Evolutionary conservation across 2,113 vertebrate species (phyloP).

Genomic region (Tenebrosternarchus preto): DNA sequence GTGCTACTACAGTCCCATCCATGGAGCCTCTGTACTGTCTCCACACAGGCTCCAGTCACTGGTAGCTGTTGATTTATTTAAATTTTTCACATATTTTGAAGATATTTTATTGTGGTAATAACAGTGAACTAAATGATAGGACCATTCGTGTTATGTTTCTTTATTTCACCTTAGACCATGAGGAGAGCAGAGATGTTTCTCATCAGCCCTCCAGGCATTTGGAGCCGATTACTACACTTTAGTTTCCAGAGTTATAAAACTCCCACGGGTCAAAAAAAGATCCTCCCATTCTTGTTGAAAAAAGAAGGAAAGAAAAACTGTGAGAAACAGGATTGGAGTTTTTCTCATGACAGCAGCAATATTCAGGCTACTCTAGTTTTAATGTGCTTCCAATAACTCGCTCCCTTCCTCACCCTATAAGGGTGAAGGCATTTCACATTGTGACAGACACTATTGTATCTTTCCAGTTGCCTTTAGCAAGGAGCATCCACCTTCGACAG

Average conservation of each 20-base stretch:
- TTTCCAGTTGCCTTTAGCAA: constrained; percentile 31
- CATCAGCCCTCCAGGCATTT: not conserved
- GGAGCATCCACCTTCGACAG: constrained; percentile 19
- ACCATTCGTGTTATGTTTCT: not conserved
- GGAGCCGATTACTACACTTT: not conserved
- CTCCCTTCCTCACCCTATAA: not conserved
- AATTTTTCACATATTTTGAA: not conserved
- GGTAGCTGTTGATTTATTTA: not conserved
- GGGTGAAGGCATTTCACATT: constrained; percentile 36
- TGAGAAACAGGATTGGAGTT: not conserved
- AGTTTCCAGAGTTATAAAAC: constrained; percentile 5
- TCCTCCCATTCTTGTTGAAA: not conserved
- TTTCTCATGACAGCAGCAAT: constrained; percentile 27
- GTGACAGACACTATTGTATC: constrained; percentile 43
- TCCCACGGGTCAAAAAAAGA: not conserved
- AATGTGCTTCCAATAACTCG: constrained; percentile 27
- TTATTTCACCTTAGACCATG: not conserved
- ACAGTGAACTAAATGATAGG: not conserved
- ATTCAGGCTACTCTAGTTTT: constrained; percentile 21
- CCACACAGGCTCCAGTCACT: not conserved
- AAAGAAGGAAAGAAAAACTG: not conserved
- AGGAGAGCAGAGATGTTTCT: not conserved
- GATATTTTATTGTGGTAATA: not conserved
- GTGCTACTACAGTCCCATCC: too few relatives aligned
- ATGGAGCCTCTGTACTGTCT: too few relatives aligned